A percentile compares a stretch with the other conserved stretches of the same genome.
These are phyloP conservation scores for Alexandromys oeconomus DNA, from an alignment of 2,797 vertebrate genomes.

Conservation along the genomic window DNA sequence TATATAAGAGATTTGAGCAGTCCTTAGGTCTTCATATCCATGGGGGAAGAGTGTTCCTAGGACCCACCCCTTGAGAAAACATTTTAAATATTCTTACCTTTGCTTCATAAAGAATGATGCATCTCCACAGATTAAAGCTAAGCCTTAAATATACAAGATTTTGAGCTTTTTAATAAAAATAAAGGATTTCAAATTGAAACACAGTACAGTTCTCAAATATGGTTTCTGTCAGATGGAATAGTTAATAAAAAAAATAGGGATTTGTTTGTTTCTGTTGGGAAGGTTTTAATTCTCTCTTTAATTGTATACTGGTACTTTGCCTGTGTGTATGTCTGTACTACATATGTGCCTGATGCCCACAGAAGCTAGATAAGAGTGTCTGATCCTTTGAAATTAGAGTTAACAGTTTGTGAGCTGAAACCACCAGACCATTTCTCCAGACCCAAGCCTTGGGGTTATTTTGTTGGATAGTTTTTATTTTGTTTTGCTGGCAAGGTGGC, in stretches of 20 bases:
- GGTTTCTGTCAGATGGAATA: slow-evolving; percentile 50
- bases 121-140: neutral
- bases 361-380: neutral
- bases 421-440: neutral
- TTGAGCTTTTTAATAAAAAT: slow-evolving; percentile 47
- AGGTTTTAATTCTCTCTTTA: neutral
- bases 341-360: neutral
- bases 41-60: neutral
- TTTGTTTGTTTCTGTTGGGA: neutral
- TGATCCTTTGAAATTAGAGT: neutral
- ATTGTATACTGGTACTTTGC: neutral
- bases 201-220: neutral
- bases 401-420: neutral
- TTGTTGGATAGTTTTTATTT: neutral
- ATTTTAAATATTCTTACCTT: neutral
- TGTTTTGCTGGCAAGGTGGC: neutral
- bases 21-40: neutral
- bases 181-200: slow-evolving; percentile 13
- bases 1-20: neutral
- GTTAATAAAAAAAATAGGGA: slow-evolving; percentile 41
- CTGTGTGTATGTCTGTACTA: neutral
- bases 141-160: slow-evolving; percentile 43
- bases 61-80: neutral
- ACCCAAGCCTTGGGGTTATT: neutral
- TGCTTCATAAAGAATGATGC: neutral